Percentiles rank a stretch among this genome's conserved stretches.
Conservation (phyloP, 1,140 invertebrate genomes). For the Tetramorium simillimum region DNA sequence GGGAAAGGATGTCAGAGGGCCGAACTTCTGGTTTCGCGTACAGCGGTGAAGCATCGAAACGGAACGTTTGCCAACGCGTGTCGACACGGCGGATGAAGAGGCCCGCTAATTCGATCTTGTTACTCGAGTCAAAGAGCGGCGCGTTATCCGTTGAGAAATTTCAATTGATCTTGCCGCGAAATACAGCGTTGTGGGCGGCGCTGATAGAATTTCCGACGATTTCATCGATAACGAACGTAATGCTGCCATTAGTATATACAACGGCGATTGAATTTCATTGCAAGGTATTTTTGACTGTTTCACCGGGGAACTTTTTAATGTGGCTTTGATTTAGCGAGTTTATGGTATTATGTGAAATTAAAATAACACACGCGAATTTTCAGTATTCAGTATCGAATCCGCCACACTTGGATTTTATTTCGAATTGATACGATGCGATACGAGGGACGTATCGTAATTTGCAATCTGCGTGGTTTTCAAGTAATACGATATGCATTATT, state of each 20-base stretch:
- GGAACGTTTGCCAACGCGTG: slow-evolving; percentile 57
- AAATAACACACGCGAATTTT: slow-evolving; percentile 28
- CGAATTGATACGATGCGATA: background rate
- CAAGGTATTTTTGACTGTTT: background rate
- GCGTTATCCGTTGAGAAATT: slow-evolving; percentile 57
- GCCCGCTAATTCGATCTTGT: slow-evolving; percentile 67
- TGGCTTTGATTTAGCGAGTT: background rate
- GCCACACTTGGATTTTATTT: slow-evolving; percentile 20
- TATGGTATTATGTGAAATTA: slow-evolving; percentile 4
- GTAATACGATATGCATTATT: slow-evolving; percentile 46
- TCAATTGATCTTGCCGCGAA: slow-evolving; percentile 55
- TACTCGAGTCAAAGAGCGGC: slow-evolving; percentile 55
- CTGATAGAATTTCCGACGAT: background rate
- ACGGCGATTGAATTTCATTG: background rate
- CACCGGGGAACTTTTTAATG: background rate
- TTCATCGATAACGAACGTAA: background rate
- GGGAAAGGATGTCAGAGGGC: slow-evolving; percentile 35
- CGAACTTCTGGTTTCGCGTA: slow-evolving; percentile 59
- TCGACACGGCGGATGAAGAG: slow-evolving; percentile 65
- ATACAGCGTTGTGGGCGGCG: background rate
- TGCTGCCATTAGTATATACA: background rate
- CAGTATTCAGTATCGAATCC: background rate
- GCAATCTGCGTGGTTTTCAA: slow-evolving; percentile 25
- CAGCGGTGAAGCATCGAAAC: slow-evolving; percentile 58
- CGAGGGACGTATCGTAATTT: slow-evolving; percentile 24